phyloP scores from a whole-genome alignment of 2,888 invertebrate species.

The Theristus sp. region DNA sequence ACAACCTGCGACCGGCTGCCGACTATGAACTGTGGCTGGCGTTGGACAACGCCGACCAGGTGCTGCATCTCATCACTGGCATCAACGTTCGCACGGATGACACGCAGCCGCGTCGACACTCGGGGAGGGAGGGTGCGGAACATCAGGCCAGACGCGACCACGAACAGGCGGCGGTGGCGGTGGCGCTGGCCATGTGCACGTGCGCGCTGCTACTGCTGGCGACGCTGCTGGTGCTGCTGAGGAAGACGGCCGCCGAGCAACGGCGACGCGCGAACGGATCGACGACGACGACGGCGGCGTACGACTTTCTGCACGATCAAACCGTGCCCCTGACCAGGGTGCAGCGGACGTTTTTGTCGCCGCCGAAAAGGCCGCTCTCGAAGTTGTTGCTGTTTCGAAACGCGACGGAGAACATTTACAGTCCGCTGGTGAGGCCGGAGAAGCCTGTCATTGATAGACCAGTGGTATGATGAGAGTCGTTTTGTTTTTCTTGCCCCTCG shows the following conservation, averaged over 20 bases:
- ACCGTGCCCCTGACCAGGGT: background rate
- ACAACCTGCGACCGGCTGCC: constrained; percentile 30
- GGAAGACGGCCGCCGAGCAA: background rate
- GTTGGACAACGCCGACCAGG: constrained; percentile 26
- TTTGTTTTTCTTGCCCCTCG: too few species aligned
- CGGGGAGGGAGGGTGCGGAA: background rate
- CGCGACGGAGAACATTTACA: background rate
- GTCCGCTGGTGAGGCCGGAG: background rate
- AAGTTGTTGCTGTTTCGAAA: too few species aligned
- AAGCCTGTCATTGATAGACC: too few species aligned
- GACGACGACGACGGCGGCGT: background rate
- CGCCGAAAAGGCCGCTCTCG: too few species aligned
- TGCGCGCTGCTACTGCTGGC: too few species aligned
- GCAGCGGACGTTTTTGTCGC: too few species aligned
- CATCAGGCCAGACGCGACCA: background rate
- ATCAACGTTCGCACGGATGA: too few species aligned
- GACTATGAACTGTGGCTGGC: constrained; percentile 35
- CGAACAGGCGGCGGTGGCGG: background rate
- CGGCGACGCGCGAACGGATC: background rate
- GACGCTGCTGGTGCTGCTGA: background rate
- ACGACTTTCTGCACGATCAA: background rate
- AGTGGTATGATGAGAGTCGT: too few species aligned
- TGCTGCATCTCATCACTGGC: constrained; percentile 29
- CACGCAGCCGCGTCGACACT: too few species aligned
- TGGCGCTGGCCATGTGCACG: background rate